A percentile compares a stretch with the other conserved stretches of the same genome.
phyloP scores from a whole-genome alignment of 2,888 invertebrate species.

The Rhagonycha lutea region DNA sequence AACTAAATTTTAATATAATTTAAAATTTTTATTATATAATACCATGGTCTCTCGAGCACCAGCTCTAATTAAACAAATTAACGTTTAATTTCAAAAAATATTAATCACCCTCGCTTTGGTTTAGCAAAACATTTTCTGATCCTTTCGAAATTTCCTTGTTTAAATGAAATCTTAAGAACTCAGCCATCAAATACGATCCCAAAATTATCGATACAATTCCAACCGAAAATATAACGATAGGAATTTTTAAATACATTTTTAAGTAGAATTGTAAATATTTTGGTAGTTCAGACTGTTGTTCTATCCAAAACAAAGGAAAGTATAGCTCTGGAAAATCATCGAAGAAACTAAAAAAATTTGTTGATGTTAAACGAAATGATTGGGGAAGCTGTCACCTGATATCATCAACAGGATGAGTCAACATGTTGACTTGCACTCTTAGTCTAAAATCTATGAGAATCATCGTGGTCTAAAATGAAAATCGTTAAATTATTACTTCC shows the following conservation, averaged over 20 bases:
- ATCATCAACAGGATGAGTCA: slow-evolving; percentile 65
- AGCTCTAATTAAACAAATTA: background rate
- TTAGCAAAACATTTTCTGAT: background rate
- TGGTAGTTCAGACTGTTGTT: slow-evolving; percentile 67
- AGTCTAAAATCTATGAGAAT: slow-evolving; percentile 77
- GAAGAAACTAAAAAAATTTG: slow-evolving; percentile 61
- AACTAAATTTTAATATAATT: background rate
- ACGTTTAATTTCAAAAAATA: background rate
- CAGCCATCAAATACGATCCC: background rate
- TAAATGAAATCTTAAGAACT: background rate
- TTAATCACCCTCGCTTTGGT: background rate
- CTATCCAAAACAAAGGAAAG: slow-evolving; percentile 80
- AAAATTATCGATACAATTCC: background rate
- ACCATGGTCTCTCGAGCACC: background rate
- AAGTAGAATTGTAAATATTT: slow-evolving; percentile 45
- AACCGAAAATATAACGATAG: background rate
- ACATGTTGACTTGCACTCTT: slow-evolving; percentile 78
- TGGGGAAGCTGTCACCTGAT: slow-evolving; percentile 59
- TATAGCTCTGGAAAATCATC: slow-evolving; percentile 67
- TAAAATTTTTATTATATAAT: too few species aligned
- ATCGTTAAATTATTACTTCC: background rate
- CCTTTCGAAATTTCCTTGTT: background rate
- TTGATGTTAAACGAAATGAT: slow-evolving; percentile 47
- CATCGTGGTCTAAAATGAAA: slow-evolving; percentile 62
- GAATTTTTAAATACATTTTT: background rate